Percentiles rank a stretch among this genome's conserved stretches.
phyloP scores from a whole-genome alignment of 2,888 invertebrate species.

The Drosophila kambysellisi region DNA sequence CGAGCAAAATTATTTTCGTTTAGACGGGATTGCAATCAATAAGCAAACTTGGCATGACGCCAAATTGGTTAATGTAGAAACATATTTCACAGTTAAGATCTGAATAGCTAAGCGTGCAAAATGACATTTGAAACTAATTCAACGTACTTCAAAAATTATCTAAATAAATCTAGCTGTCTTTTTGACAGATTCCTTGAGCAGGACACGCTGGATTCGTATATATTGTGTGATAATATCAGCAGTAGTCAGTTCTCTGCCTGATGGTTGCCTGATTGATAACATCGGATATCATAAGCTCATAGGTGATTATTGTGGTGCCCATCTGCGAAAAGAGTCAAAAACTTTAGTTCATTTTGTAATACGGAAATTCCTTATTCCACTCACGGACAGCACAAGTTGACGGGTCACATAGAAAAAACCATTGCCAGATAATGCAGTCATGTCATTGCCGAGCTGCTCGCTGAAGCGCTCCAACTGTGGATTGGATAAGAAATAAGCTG shows the following conservation, averaged over 20 bases:
- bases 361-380: background rate
- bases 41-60: slow-evolving; percentile 15
- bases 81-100: slow-evolving; percentile 47
- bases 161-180: slow-evolving; percentile 4
- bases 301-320: slow-evolving; percentile 88
- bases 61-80: slow-evolving; percentile 39
- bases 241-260: slow-evolving; percentile 75
- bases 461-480: slow-evolving; percentile 79
- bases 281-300: slow-evolving; percentile 88
- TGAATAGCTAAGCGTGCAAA: slow-evolving; percentile 24
- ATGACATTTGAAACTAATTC: slow-evolving; percentile 49
- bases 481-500: background rate
- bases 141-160: slow-evolving; percentile 23
- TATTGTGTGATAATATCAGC: slow-evolving; percentile 29
- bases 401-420: slow-evolving; percentile 83
- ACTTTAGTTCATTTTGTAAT: too few species aligned
- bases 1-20: slow-evolving; percentile 3
- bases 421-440: slow-evolving; percentile 80
- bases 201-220: background rate
- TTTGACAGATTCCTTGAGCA: background rate
- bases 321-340: slow-evolving; percentile 82
- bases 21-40: slow-evolving; percentile 31
- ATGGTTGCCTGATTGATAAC: slow-evolving; percentile 79
- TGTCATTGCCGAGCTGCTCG: slow-evolving; percentile 79
- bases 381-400: slow-evolving; percentile 80